Evolutionary conservation across 1,140 invertebrate species (phyloP).

Genomic region (Drosophila ercepeae): DNA sequence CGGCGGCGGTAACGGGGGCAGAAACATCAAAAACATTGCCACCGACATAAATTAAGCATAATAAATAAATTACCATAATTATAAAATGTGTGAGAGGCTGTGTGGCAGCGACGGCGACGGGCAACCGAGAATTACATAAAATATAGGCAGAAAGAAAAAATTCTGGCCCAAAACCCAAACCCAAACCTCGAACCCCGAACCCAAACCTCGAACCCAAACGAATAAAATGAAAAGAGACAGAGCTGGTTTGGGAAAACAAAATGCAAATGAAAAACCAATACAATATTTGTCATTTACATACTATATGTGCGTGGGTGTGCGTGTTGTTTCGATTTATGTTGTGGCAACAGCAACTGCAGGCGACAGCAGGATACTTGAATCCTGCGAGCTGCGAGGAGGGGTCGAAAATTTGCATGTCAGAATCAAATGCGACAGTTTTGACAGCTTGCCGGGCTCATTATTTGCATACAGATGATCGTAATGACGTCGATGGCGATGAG

Average conservation of each 20-base stretch:
- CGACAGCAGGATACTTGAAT: conserved; percentile 29
- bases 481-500: conserved; percentile 34
- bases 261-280: conserved; percentile 71
- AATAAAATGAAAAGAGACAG: conserved; percentile 18
- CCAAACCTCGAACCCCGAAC: not conserved
- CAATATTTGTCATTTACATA: conserved; percentile 62
- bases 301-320: conserved; percentile 4
- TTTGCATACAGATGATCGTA: conserved; percentile 41
- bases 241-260: conserved; percentile 27
- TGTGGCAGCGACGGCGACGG: not conserved
- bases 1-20: conserved; percentile 18
- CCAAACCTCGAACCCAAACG: conserved; percentile 11
- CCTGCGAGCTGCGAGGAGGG: not conserved
- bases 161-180: not conserved
- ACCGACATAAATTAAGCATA: conserved; percentile 65
- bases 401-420: conserved; percentile 65
- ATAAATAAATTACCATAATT: conserved; percentile 79
- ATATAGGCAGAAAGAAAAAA: conserved; percentile 8
- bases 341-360: conserved; percentile 59
- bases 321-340: conserved; percentile 72
- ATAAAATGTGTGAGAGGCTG: conserved; percentile 40
- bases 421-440: conserved; percentile 78
- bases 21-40: conserved; percentile 55
- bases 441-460: conserved; percentile 71
- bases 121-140: conserved; percentile 31